phyloP scores from a whole-genome alignment of 2,113 vertebrate genomes.

The Pterocles gutturalis region DNA sequence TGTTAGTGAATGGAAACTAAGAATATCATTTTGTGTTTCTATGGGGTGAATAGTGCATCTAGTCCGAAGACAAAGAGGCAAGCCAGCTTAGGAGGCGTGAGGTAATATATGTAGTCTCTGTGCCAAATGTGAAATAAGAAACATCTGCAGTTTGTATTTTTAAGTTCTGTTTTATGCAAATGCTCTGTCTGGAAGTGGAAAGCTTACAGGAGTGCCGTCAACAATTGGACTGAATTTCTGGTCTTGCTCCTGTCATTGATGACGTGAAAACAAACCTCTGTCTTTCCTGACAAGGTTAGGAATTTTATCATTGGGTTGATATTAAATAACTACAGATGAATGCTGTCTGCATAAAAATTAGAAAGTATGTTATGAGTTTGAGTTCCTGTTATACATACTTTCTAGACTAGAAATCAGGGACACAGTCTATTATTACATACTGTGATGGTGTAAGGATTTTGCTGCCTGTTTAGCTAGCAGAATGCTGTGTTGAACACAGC shows the following conservation, averaged over 20 bases:
- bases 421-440: not conserved
- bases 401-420: not conserved
- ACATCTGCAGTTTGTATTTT: slow-evolving; percentile 68
- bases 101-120: slow-evolving; percentile 50
- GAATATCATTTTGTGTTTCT: not conserved
- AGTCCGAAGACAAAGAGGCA: slow-evolving; percentile 46
- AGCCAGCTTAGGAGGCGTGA: slow-evolving; percentile 66
- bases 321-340: not conserved
- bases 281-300: not conserved
- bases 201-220: not conserved
- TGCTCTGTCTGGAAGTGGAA: not conserved
- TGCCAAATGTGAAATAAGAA: slow-evolving; percentile 69
- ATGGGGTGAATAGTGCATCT: slow-evolving; percentile 58
- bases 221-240: not conserved
- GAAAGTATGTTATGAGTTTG: not conserved
- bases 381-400: not conserved
- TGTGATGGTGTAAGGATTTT: not conserved
- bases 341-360: not conserved
- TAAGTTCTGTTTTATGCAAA: slow-evolving; percentile 58
- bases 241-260: slow-evolving; percentile 1
- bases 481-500: not conserved
- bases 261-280: not conserved
- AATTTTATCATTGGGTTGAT: not conserved
- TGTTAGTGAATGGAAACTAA: not conserved
- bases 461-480: not conserved